Percentiles rank a stretch among this genome's conserved stretches.
phyloP scores from a whole-genome alignment of 1,140 invertebrate species.

The Calliopsis andreniformis region DNA sequence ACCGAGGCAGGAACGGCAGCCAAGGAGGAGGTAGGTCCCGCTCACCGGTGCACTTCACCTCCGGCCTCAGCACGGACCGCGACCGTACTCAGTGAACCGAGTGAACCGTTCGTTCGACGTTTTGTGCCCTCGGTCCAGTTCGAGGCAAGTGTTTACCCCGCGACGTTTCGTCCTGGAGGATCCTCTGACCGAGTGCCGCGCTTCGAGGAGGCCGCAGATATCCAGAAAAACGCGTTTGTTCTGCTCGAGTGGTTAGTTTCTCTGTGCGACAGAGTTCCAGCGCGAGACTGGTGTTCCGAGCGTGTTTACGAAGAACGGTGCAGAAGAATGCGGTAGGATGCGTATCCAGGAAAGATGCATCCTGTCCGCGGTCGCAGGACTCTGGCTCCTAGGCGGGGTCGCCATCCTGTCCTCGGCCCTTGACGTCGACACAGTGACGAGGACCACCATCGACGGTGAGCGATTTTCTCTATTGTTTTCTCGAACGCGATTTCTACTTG shows the following conservation, averaged over 20 bases:
- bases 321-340: conserved; percentile 79
- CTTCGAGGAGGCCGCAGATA: no score
- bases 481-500: neutral
- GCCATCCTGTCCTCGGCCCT: conserved; percentile 21
- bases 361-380: conserved; percentile 66
- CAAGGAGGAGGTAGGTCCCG: conserved; percentile 61
- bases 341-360: conserved; percentile 74
- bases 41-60: conserved; percentile 71
- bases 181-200: no score
- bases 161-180: no score
- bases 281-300: conserved; percentile 9
- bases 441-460: conserved; percentile 43
- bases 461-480: neutral
- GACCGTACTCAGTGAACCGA: conserved; percentile 37
- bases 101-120: neutral
- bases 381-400: conserved; percentile 68
- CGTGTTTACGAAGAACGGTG: conserved; percentile 37
- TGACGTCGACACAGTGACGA: conserved; percentile 31
- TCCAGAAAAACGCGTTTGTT: no score
- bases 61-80: conserved; percentile 65
- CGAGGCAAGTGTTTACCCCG: neutral
- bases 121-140: neutral
- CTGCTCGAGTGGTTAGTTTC: neutral
- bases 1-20: conserved; percentile 1
- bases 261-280: neutral